Conservation (phyloP, 53 echinoderm and acorn worm species). For the Luidia sarsii region DNA sequence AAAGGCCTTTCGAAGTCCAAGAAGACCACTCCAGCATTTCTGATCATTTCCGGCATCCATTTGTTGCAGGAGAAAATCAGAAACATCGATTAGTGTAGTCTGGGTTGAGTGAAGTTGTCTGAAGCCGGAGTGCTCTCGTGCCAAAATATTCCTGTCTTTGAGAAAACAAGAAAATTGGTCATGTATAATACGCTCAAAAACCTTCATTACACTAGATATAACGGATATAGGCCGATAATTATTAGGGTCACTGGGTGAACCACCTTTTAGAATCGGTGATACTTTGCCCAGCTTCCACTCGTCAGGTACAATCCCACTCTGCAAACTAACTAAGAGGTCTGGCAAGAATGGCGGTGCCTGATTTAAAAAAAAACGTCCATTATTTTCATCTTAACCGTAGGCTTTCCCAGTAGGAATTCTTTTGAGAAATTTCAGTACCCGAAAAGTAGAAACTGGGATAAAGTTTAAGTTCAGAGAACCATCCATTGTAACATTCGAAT, state of each 20-base stretch:
- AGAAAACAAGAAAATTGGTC: constrained; percentile 2
- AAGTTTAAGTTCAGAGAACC: too few species aligned
- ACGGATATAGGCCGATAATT: too few species aligned
- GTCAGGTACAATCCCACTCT: background rate
- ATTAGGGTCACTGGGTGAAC: too few species aligned
- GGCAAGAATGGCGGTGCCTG: background rate
- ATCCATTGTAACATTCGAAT: too few species aligned
- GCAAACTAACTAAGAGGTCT: background rate
- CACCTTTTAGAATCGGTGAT: background rate
- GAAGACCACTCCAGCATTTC: background rate
- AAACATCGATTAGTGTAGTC: too few species aligned
- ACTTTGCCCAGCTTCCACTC: background rate
- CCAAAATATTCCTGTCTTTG: too few species aligned
- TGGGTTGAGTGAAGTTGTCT: background rate
- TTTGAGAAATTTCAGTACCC: too few species aligned
- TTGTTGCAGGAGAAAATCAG: too few species aligned
- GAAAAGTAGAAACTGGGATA: background rate
- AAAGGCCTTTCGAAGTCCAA: too few species aligned
- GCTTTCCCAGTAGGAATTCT: background rate
- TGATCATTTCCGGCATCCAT: too few species aligned
- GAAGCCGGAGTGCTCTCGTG: constrained; percentile 1
- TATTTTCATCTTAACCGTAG: background rate
- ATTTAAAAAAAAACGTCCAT: background rate
- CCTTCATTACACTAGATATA: too few species aligned
- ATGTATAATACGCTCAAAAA: too few species aligned